Base-by-base conservation (phyloP, 2,113 vertebrate species). In the Salvelinus alpinus region DNA sequence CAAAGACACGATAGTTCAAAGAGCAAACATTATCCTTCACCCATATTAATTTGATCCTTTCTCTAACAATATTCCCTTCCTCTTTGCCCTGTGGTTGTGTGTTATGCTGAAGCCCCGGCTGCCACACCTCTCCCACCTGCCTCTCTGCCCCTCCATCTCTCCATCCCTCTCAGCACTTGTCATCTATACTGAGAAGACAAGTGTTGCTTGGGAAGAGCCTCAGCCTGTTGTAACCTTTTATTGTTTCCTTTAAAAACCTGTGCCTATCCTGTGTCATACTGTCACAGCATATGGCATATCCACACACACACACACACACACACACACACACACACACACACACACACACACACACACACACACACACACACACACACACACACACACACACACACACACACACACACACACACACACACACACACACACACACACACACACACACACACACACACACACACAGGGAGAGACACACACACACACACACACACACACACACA, bases 221-320 rank as follows among this genome's bases (percentile, higher is more conserved):
- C 80, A 85, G 38, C 81, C 62, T 34, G 57, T 72, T 25, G 44
- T 77, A 81, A 66, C 48, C 70, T 83, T 78, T 82, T 80, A 72
- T 71, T 69, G 77, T 78, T 84, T 75, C 78, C 69, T 80, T 82
- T 80, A 85, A 44, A 85, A 87, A 78, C 78, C 60, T 27, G 59
- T 60, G 31, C 47, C 24, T 62, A 25, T 31, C 27, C 54, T 60
- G 18, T 60, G 64, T 66, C 27, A 29, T 31, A 22, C 16, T n/a
- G 59, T 60, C n/a, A 22, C 18, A 22, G n/a, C 59, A 1, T 60
- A 6, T 60, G 59, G 59, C 59, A n/a, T 22, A 60, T 7, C 5
- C 16, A 22, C 16, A 60, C 20, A 60, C 57, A 60, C 57, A 60
- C 57, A 22, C 57, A 60, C 57, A 60, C 57, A 60, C 20, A 54